Base-by-base conservation (phyloP, 2,113 vertebrate genomes). In the Morone saxatilis region DNA sequence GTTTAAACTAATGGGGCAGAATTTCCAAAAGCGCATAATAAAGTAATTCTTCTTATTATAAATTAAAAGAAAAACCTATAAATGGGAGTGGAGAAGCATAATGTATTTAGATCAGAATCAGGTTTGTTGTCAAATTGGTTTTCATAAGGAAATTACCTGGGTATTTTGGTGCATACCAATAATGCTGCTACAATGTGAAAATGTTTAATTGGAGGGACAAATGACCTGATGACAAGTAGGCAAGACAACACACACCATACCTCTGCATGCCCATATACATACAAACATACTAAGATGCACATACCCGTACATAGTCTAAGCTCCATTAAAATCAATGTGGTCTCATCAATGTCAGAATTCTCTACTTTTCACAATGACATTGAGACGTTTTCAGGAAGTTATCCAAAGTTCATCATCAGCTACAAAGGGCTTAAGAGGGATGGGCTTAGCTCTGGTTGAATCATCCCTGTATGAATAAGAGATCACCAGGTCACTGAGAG, bases 401-500 rank as follows among this genome's bases (percentile, higher is more conserved):
- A 53, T 65, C 61, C 4, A 51, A 65, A 86, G 68, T 87, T 83
- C 71, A 85, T 83, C 40, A 78, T 51, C 5, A 4, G 10, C 76
- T 87, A 47, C 56, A 53, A 73, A 71, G 45, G 79, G 9, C 41
- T 36, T 47, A 38, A 17, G 19, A 73, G 53, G 43, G 43, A 59
- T 4, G 38, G 59, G 31, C 63, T 68, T 38, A 70, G 54, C 73
- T 84, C 36, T n/a, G 60, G 47, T 77, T 81, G 71, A 88, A 61
- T 85, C 83, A 87, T 65, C 45, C 48, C 56, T 76, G 38, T 62
- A 85, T 91, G 71, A 93, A 93, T 90, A 91, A 89, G 63, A 86
- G 53, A 91, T 90, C 47, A 71, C 0, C 41, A 59, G 78, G 79
- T 90, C 78, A 84, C 40, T 50, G 17, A 78, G 40, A 85, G 66